Base-by-base conservation (phyloP, 1,140 invertebrate genomes). In the Diabrotica virgifera region DNA sequence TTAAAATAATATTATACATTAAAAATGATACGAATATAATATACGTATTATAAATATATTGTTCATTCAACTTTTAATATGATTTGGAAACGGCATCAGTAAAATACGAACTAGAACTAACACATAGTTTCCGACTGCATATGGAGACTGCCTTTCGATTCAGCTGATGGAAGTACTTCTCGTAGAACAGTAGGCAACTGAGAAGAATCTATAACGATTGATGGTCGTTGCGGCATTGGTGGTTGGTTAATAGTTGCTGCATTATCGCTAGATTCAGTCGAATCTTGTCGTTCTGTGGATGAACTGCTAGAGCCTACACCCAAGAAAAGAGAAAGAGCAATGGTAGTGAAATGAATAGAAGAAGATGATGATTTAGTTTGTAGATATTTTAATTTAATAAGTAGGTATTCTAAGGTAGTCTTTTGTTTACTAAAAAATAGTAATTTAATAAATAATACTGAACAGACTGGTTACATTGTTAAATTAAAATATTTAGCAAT, bases 111-210 rank as follows among this genome's bases (percentile, higher is more conserved):
- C 24, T 24, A 24, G 24, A 12, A 38, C 52, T 64, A 84, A 78
- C 83, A 85, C 83, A 85, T 85, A 61, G 83, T 85, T 75, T 84
- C 83, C 0, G 82, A 82, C 9, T 81, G 72, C 53, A 81, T 78
- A 5, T 82, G 81, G 35, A 77, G 72, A 46, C 80, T 74, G 70
- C 72, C 63, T 70, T 70, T 74, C 59, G 79, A 72, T 70, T 79
- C 68, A 70, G 79, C 70, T 80, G 81, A 64, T 79, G 80, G 64
- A 72, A 82, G 40, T 74, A 74, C 73, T 71, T 76, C 74, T 62
- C 66, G 64, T 64, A 82, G 81, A 3, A 83, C 77, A 2, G 40
- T 46, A 36, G 83, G 83, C 68, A 85, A 76, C 67, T 83, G 82
- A 24, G 82, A 83, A 0, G 83, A 83, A 77, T 84, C 83, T 63